phyloP scores from a whole-genome alignment of 2,888 invertebrate genomes.

The Silvanus unidentatus region DNA sequence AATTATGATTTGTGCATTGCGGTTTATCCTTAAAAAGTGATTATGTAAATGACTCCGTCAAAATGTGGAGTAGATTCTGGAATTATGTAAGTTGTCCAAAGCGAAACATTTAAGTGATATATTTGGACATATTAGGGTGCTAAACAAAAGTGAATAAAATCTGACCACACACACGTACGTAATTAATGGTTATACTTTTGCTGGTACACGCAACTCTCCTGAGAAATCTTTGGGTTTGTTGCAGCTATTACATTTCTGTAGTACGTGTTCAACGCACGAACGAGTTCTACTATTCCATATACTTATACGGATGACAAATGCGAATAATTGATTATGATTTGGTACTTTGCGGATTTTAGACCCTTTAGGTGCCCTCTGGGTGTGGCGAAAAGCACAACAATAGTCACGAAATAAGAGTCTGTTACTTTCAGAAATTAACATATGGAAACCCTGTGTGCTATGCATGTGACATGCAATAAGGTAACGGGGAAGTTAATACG shows the following conservation, averaged over 20 bases:
- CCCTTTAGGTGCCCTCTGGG: neutral
- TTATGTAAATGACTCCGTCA: too few relatives aligned
- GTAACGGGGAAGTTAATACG: conserved; percentile 4
- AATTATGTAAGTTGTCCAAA: too few relatives aligned
- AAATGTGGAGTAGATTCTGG: too few relatives aligned
- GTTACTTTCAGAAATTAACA: too few relatives aligned
- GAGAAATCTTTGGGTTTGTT: conserved; percentile 5
- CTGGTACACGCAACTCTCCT: conserved; percentile 4
- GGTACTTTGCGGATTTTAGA: neutral
- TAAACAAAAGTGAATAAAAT: neutral
- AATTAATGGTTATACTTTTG: conserved; percentile 6
- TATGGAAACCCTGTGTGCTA: neutral
- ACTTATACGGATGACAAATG: conserved; percentile 1
- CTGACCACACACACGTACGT: conserved; percentile 6
- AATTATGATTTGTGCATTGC: too few relatives aligned
- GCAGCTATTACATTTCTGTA: conserved; percentile 6
- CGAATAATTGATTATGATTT: conserved; percentile 5
- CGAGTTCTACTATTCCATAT: neutral
- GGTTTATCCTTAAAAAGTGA: too few relatives aligned
- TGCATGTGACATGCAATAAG: conserved; percentile 3
- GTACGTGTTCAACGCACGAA: conserved; percentile 7
- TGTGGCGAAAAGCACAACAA: too few relatives aligned
- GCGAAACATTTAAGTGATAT: too few relatives aligned
- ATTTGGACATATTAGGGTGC: too few relatives aligned
- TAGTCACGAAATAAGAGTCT: too few relatives aligned